phyloP scores from a whole-genome alignment of 2,113 vertebrate genomes.

The Lophochroa leadbeateri region DNA sequence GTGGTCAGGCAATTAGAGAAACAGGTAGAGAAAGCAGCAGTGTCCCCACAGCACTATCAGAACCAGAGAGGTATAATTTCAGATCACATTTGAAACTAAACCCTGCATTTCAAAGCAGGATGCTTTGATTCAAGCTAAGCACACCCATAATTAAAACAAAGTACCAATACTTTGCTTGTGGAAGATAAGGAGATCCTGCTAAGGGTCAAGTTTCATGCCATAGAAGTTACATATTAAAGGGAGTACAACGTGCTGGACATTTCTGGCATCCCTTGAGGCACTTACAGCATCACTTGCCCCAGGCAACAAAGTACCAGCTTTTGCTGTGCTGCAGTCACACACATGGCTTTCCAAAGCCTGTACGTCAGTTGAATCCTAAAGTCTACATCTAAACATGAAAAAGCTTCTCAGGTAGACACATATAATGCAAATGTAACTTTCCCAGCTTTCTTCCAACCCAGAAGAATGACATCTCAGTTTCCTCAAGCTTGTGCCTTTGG shows the following conservation, averaged over 20 bases:
- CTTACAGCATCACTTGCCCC: background rate
- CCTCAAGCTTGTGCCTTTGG: background rate
- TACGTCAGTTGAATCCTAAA: background rate
- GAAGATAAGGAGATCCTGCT: background rate
- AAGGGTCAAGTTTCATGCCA: background rate
- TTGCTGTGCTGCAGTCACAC: background rate
- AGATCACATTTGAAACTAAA: background rate
- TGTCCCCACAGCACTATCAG: background rate
- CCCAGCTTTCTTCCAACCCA: background rate
- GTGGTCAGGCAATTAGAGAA: background rate
- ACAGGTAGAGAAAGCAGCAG: background rate
- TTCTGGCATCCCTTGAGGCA: background rate
- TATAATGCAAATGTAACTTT: background rate
- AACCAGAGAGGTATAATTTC: accelerated
- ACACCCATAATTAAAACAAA: background rate
- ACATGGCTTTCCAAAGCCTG: background rate
- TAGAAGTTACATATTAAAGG: background rate
- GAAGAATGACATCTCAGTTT: background rate
- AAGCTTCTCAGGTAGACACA: background rate
- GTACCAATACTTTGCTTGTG: background rate
- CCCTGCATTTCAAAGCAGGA: background rate
- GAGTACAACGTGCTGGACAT: background rate
- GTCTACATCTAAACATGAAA: background rate
- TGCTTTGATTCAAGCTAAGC: background rate
- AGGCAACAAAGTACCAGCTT: background rate